Percentiles rank a stretch among this genome's conserved stretches.
Conservation (phyloP, 2,797 vertebrate genomes). For the Aratinga solstitialis region DNA sequence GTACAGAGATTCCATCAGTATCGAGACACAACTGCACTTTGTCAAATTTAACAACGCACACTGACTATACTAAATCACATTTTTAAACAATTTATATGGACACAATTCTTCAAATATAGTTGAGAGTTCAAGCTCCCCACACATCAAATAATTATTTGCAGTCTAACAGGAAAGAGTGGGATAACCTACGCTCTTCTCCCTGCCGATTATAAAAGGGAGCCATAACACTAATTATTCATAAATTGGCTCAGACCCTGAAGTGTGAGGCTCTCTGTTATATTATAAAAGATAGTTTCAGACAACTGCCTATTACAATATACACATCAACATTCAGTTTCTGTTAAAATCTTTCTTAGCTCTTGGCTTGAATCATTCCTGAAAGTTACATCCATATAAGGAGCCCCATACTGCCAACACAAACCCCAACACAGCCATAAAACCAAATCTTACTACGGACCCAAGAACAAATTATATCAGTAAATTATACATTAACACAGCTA, state of each 20-base stretch:
- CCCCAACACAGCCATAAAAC: not conserved
- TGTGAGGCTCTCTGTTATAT: not conserved
- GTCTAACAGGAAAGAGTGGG: not conserved
- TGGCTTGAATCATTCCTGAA: not conserved
- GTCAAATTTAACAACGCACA: not conserved
- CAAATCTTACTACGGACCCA: not conserved
- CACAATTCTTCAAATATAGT: not conserved
- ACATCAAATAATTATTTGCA: not conserved
- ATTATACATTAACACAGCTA: not conserved
- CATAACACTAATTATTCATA: not conserved
- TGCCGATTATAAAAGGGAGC: not conserved
- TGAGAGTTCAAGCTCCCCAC: not conserved
- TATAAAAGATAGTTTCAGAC: not conserved
- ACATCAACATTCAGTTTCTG: not conserved
- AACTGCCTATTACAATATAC: not conserved
- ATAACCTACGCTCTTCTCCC: not conserved
- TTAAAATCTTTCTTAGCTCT: not conserved
- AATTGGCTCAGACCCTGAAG: not conserved
- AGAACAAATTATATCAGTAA: not conserved
- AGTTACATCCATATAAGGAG: not conserved
- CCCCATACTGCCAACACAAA: not conserved
- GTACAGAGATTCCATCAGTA: not conserved
- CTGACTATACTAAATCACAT: not conserved
- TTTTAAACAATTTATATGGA: not conserved
- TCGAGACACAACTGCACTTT: accelerated